phyloP scores from a whole-genome alignment of 2,797 vertebrate species.

The Alauda arvensis region DNA sequence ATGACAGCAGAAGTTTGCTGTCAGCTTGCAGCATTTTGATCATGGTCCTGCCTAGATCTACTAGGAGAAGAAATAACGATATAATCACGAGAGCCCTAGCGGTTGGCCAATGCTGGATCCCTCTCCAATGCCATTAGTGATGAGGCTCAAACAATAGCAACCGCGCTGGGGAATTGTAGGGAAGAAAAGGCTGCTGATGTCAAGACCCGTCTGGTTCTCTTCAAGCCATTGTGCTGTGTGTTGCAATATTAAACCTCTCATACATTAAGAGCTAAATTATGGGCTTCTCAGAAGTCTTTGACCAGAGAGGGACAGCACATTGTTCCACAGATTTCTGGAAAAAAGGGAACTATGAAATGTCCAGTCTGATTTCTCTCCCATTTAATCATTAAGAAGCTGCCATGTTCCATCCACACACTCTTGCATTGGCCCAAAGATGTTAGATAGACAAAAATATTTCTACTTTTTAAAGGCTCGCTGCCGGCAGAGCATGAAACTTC shows the following conservation, averaged over 20 bases:
- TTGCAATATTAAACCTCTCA: slow-evolving; percentile 22
- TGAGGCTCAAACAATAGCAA: slow-evolving; percentile 23
- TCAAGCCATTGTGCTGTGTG: slow-evolving; percentile 26
- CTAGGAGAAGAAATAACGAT: slow-evolving; percentile 36
- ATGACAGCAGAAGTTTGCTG: slow-evolving; percentile 1
- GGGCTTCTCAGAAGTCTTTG: slow-evolving; percentile 3
- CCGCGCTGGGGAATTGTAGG: background rate
- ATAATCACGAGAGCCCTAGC: background rate
- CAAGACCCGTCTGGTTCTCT: slow-evolving; percentile 43
- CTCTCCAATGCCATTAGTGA: slow-evolving; percentile 22
- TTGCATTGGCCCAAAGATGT: background rate
- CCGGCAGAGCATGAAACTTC: background rate
- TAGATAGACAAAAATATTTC: background rate
- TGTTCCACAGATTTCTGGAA: background rate
- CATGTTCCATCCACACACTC: fast-evolving
- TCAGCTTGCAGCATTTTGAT: slow-evolving; percentile 9
- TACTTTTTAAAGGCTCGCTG: background rate
- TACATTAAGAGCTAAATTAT: background rate
- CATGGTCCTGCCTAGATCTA: slow-evolving; percentile 9
- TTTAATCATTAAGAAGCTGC: background rate
- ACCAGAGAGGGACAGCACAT: background rate
- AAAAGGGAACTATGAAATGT: background rate
- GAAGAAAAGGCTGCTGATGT: slow-evolving; percentile 37
- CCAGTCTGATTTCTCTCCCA: background rate
- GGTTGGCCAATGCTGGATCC: background rate